Percentiles rank a stretch among this genome's conserved stretches.
phyloP scores from a whole-genome alignment of 2,797 vertebrate genomes.

The Crax fasciolata region DNA sequence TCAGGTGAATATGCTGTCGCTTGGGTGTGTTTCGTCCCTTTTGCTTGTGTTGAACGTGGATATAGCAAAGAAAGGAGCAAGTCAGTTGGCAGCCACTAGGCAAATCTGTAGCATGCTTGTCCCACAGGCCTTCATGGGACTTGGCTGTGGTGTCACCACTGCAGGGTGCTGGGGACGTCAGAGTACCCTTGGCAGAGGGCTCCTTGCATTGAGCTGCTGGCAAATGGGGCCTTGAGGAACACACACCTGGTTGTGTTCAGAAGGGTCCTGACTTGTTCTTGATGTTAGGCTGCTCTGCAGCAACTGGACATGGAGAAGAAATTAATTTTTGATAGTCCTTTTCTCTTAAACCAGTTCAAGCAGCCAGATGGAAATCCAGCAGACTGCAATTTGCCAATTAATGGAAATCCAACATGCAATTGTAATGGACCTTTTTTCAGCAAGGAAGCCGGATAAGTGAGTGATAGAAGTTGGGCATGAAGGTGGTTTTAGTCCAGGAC shows the following conservation, averaged over 20 bases:
- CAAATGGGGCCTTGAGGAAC: not conserved
- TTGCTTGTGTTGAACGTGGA: fast-evolving
- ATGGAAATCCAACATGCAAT: not conserved
- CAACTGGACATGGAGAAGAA: not conserved
- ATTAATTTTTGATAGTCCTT: not conserved
- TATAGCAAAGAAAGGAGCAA: not conserved
- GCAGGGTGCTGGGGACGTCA: not conserved
- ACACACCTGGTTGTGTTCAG: not conserved
- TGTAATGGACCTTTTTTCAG: not conserved
- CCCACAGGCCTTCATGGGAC: not conserved
- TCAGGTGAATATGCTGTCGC: not conserved
- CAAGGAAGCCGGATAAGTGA: not conserved
- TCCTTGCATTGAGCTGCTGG: not conserved
- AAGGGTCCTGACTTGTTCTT: not conserved
- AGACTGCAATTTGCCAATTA: not conserved
- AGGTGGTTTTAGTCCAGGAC: not conserved
- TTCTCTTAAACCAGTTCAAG: not conserved
- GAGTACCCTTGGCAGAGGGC: not conserved
- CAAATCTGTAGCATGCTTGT: too few species aligned
- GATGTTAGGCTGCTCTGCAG: not conserved
- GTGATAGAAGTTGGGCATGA: not conserved
- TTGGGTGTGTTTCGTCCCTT: not conserved
- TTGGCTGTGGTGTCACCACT: not conserved
- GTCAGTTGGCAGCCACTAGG: not conserved
- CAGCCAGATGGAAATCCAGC: not conserved